Evolutionary conservation across 2,113 vertebrate genomes (phyloP).

Genomic region (Hemicordylus capensis): DNA sequence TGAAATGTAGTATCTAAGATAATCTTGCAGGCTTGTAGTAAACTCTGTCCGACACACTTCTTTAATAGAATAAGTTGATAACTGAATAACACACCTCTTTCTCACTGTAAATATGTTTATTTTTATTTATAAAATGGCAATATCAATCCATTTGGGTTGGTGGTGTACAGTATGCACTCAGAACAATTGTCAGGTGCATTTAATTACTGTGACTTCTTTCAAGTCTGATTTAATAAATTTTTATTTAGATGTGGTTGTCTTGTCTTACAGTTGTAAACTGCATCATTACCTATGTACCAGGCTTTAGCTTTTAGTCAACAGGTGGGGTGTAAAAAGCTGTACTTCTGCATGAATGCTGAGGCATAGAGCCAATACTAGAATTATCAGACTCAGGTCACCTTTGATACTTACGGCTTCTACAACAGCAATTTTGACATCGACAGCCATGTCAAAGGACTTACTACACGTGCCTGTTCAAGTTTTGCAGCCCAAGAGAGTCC

Average conservation of each 20-base stretch:
- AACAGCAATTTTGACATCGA: too few relatives aligned
- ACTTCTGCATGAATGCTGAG: too few relatives aligned
- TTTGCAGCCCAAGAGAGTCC: too few relatives aligned
- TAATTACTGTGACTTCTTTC: slow-evolving; percentile 97
- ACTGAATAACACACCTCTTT: slow-evolving; percentile 71
- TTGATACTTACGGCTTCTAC: too few relatives aligned
- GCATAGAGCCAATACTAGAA: too few relatives aligned
- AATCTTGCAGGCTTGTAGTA: slow-evolving; percentile 67
- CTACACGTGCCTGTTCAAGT: too few relatives aligned
- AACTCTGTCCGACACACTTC: slow-evolving; percentile 63
- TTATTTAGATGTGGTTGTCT: slow-evolving; percentile 52
- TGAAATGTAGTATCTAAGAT: slow-evolving; percentile 60
- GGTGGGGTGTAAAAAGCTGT: not conserved
- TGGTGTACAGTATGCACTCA: slow-evolving; percentile 88
- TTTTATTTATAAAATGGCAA: slow-evolving; percentile 93
- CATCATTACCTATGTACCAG: rapidly evolving
- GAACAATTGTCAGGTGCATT: slow-evolving; percentile 81
- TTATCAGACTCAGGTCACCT: too few relatives aligned
- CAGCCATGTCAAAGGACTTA: too few relatives aligned
- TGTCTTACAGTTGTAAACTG: slow-evolving; percentile 4
- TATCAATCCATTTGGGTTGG: slow-evolving; percentile 98
- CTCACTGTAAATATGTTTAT: slow-evolving; percentile 83
- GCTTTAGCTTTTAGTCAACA: not conserved
- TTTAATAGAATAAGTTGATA: slow-evolving; percentile 71
- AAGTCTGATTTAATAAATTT: slow-evolving; percentile 99